Evolutionary conservation across 2,113 vertebrate genomes (phyloP), one percentile per base, ranked within the genome.

Genomic region (Cairina moschata): DNA sequence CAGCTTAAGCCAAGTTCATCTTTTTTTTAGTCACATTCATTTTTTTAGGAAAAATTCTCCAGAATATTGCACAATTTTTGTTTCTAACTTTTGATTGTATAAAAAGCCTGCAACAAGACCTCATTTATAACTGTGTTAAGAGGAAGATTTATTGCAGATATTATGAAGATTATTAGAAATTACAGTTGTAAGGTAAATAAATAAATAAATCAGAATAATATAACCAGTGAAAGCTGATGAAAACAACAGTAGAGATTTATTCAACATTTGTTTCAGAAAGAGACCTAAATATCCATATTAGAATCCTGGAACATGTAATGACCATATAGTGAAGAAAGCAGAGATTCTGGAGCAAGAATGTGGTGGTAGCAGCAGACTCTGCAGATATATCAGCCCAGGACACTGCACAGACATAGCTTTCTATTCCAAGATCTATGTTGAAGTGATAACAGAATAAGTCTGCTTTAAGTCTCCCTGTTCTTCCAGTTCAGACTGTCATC

Each of bases 401-500:
- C 6, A 6, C 2, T 54, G 29, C n/a, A 11, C 7, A 52, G 5
- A 1, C 2, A 3, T 2, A 36, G 5, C 4, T 60, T 48, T 68
- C 28, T 42, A 16, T 17, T 23, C 77, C 8, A 15, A 17, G 48
- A n/a, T 31, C 17, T 8, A 40, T 20, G 10, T 2, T 8, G 3
- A 69, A 52, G 1, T 29, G 8, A 52, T 77, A 54, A 0, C 1
- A 72, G 11, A 20, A 76, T 80, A 46, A 16, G 9, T 73, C 23
- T 31, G 1, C 4, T 83, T 69, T 60, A 74, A 56, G 69, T 89
- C 66, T 32, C 8, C 26, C 15, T 23, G 6, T 42, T 58, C 17
- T 44, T 81, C 25, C n/a, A 34, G 5, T 8, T 21, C 7, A 58
- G 17, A 31, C 31, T 59, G 12, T 11, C 28, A n/a, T 31, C 34